Percentiles rank a stretch among this genome's conserved stretches.
phyloP scores from a whole-genome alignment of 2,888 invertebrate species.

The Doris montereyensis region DNA sequence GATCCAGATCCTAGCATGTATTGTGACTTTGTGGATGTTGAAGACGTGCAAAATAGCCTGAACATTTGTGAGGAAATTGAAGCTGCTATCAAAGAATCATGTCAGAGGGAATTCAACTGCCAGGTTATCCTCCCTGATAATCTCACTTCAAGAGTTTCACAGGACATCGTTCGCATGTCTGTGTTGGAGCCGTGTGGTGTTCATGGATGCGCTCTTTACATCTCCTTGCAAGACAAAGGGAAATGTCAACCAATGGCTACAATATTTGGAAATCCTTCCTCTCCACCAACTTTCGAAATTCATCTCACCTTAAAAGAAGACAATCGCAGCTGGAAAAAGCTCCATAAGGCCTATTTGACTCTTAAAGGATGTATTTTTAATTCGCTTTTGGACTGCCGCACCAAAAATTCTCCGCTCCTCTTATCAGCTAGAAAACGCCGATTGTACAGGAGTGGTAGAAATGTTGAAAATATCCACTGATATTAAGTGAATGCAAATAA shows the following conservation, averaged over 20 bases:
- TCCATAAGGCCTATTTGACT: conserved; percentile 84
- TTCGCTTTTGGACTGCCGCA: conserved; percentile 50
- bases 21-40: background rate
- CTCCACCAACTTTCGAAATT: conserved; percentile 92
- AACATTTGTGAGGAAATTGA: conserved; percentile 27
- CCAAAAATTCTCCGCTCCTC: conserved; percentile 85
- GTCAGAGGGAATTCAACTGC: conserved; percentile 20
- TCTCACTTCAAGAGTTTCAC: conserved; percentile 84
- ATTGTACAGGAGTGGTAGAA: conserved; percentile 82
- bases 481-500: too few species aligned
- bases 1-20: conserved; percentile 29
- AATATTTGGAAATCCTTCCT: conserved; percentile 88
- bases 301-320: conserved; percentile 90
- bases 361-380: conserved; percentile 57
- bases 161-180: conserved; percentile 86
- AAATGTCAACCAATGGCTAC: conserved; percentile 81
- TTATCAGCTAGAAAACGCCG: conserved; percentile 91
- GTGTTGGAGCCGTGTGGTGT: conserved; percentile 93
- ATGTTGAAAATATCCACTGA: too few species aligned
- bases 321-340: conserved; percentile 87
- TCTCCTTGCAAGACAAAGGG: conserved; percentile 80
- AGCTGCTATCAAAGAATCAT: conserved; percentile 26
- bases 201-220: conserved; percentile 86
- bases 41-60: conserved; percentile 26
- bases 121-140: conserved; percentile 32